A percentile compares a stretch with the other conserved stretches of the same genome.
Conservation (phyloP, 1,140 invertebrate genomes). For the Sycophaga agraensis region DNA sequence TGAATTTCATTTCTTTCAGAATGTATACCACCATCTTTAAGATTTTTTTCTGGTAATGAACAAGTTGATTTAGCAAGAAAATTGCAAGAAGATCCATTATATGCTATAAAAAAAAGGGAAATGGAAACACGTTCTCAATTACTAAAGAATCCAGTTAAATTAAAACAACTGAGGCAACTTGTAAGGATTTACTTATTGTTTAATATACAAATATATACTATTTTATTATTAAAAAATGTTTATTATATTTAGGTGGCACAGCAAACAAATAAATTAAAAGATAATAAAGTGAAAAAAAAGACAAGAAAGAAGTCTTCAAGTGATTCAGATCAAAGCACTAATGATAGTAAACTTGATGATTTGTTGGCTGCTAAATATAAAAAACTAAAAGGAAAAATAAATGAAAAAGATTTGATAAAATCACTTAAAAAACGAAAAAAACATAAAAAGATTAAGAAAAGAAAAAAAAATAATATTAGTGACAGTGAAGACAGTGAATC, state of each 20-base stretch:
- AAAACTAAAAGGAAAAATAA: conserved; percentile 50
- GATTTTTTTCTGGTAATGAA: conserved; percentile 63
- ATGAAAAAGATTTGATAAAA: conserved; percentile 45
- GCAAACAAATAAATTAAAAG: conserved; percentile 4
- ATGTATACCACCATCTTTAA: conserved; percentile 73
- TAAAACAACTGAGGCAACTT: conserved; percentile 79
- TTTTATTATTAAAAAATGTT: background rate
- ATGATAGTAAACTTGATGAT: conserved; percentile 47
- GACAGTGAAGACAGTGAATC: conserved; percentile 20
- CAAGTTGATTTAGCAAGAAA: conserved; percentile 82
- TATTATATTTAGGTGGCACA: conserved; percentile 4
- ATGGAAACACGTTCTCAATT: conserved; percentile 78
- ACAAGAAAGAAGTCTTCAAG: conserved; percentile 61
- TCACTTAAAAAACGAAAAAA: conserved; percentile 46
- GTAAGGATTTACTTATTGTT: conserved; percentile 53
- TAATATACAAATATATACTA: conserved; percentile 7
- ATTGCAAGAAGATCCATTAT: conserved; percentile 86
- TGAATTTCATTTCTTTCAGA: conserved; percentile 50
- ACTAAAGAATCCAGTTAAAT: conserved; percentile 86
- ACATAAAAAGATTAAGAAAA: conserved; percentile 35
- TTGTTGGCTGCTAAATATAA: conserved; percentile 50
- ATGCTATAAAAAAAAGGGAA: conserved; percentile 82
- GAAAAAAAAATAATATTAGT: conserved; percentile 30
- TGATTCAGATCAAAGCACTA: conserved; percentile 46
- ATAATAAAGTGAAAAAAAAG: conserved; percentile 53